Conservation (phyloP, 37 sponge, comb jelly and placozoan genomes). For the Ephydatia muelleri region DNA sequence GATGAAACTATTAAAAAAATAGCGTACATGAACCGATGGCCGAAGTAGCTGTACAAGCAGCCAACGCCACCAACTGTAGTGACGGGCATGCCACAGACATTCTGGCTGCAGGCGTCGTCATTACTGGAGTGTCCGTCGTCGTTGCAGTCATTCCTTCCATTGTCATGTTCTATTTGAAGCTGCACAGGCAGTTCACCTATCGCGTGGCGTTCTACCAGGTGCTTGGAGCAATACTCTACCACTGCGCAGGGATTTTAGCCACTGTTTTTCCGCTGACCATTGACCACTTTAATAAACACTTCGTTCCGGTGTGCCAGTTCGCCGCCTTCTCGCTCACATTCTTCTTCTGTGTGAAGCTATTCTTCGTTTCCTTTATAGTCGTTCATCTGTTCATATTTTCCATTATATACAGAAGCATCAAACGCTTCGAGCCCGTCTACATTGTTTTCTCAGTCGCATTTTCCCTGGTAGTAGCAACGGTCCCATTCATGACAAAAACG, state of each 20-base stretch:
- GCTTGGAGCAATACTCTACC: background rate
- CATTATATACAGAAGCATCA: background rate
- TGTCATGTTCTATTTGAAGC: background rate
- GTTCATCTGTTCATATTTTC: background rate
- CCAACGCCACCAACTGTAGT: too few species aligned
- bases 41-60: too few species aligned
- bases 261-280: background rate
- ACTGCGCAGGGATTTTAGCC: background rate
- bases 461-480: background rate
- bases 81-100: too few species aligned
- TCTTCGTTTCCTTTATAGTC: background rate
- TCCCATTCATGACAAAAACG: background rate
- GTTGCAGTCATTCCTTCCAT: too few species aligned
- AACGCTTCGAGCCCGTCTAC: background rate
- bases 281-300: background rate
- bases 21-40: too few species aligned
- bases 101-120: too few species aligned
- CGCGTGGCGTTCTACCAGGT: background rate
- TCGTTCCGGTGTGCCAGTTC: background rate
- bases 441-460: background rate
- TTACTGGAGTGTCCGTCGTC: too few species aligned
- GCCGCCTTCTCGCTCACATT: background rate
- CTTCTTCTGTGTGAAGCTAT: background rate
- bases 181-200: background rate
- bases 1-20: too few species aligned